A percentile compares a stretch with the other conserved stretches of the same genome.
Evolutionary conservation across 2,797 vertebrate genomes (phyloP).

Genomic region (Chromobotia macracanthus): DNA sequence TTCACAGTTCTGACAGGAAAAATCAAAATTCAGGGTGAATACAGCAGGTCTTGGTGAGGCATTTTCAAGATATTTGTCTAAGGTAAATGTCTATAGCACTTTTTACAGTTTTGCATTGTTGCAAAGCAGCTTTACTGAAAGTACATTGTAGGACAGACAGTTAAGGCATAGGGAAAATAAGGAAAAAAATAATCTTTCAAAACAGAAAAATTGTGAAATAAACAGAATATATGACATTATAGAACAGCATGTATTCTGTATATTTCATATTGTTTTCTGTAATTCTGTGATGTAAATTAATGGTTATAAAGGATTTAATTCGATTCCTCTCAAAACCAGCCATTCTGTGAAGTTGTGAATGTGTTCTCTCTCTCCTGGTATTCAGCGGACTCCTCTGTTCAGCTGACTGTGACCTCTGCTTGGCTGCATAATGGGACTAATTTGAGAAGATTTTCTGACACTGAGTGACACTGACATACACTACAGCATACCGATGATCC

Average conservation of each 20-base stretch:
- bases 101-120: no score
- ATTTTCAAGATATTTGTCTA: not conserved
- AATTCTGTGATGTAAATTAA: not conserved
- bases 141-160: no score
- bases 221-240: no score
- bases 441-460: conserved; percentile 49
- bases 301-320: conserved; percentile 5
- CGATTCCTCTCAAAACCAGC: not conserved
- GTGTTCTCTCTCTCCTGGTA: not conserved
- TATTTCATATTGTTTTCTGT: no score
- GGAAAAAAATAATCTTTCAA: no score
- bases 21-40: not conserved
- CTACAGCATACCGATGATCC: conserved; percentile 9
- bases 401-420: conserved; percentile 38
- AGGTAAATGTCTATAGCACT: no score
- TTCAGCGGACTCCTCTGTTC: conserved; percentile 16
- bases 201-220: no score
- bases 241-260: no score
- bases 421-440: conserved; percentile 35
- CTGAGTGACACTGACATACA: conserved; percentile 24
- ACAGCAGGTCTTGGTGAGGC: not conserved
- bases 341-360: conserved; percentile 3
- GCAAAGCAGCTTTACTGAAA: no score
- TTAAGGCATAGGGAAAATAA: no score
- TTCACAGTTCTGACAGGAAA: not conserved